Conservation (phyloP, 2,113 vertebrate species). For the Scatophagus argus region DNA sequence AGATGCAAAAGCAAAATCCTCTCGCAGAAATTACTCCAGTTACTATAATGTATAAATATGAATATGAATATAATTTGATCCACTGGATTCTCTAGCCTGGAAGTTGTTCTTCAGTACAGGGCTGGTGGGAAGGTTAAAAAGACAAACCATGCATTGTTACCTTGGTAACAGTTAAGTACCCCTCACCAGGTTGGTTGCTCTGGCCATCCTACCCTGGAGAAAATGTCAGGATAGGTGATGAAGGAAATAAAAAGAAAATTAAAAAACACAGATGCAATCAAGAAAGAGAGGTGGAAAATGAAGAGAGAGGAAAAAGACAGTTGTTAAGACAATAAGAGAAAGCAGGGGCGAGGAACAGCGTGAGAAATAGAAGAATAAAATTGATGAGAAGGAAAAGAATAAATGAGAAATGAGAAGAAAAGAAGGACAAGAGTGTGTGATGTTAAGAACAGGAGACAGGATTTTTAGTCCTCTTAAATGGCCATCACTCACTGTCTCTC, state of each 20-base stretch:
- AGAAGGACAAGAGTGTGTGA: slow-evolving; percentile 43
- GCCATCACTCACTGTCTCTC: too few relatives aligned
- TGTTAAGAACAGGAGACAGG: slow-evolving; percentile 59
- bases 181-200: not conserved
- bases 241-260: not conserved
- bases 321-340: not conserved
- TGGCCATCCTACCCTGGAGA: not conserved
- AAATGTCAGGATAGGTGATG: not conserved
- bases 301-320: not conserved
- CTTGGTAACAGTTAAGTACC: not conserved
- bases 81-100: too few relatives aligned
- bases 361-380: slow-evolving; percentile 11
- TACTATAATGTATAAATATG: too few relatives aligned
- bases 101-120: not conserved
- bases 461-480: slow-evolving; percentile 51
- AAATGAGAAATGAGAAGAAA: slow-evolving; percentile 36
- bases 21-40: too few relatives aligned
- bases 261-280: slow-evolving; percentile 18
- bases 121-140: not conserved
- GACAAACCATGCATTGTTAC: not conserved
- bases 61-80: too few relatives aligned
- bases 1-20: too few relatives aligned
- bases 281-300: not conserved
- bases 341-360: not conserved
- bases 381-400: too few relatives aligned